Evolutionary conservation across 2,113 vertebrate genomes (phyloP).

Genomic region (Hippopotamus amphibius): DNA sequence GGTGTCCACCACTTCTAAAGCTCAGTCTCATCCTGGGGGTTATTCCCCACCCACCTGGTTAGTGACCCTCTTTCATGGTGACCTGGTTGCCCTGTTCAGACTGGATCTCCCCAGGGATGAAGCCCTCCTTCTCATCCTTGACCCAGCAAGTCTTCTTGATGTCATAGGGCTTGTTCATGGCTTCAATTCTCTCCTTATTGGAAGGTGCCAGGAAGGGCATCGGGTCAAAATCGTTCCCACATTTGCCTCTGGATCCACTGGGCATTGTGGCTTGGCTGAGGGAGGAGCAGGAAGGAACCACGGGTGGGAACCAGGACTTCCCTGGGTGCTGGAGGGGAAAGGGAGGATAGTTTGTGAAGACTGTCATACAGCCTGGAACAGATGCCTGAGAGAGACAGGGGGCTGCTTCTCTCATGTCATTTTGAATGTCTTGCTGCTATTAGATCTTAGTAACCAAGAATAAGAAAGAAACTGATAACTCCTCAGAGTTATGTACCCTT

Average conservation of each 20-base stretch:
- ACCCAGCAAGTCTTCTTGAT: slow-evolving; percentile 77
- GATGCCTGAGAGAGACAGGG: neutral
- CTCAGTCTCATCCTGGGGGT: neutral
- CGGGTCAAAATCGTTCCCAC: slow-evolving; percentile 64
- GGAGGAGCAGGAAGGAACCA: slow-evolving; percentile 18
- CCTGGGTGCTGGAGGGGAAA: neutral
- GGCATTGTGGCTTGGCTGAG: slow-evolving; percentile 58
- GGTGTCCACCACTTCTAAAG: neutral
- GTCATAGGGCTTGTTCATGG: slow-evolving; percentile 69
- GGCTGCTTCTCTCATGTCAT: neutral
- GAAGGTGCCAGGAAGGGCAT: slow-evolving; percentile 68
- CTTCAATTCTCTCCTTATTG: slow-evolving; percentile 65
- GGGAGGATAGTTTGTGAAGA: neutral
- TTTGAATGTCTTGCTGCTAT: neutral
- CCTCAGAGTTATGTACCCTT: too few relatives aligned
- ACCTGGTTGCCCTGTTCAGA: slow-evolving; percentile 75
- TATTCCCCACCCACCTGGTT: slow-evolving; percentile 61
- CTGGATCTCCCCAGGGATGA: slow-evolving; percentile 72
- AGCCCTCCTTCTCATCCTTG: slow-evolving; percentile 72
- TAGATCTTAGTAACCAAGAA: neutral
- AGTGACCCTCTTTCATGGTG: slow-evolving; percentile 42
- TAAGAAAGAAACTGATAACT: neutral
- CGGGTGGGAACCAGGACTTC: slow-evolving; percentile 26
- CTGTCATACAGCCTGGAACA: neutral
- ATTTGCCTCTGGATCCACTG: slow-evolving; percentile 61